These are phyloP conservation scores for Hemiprocne comata DNA, from an alignment of 2,113 vertebrate species.

Conservation along the genomic window DNA sequence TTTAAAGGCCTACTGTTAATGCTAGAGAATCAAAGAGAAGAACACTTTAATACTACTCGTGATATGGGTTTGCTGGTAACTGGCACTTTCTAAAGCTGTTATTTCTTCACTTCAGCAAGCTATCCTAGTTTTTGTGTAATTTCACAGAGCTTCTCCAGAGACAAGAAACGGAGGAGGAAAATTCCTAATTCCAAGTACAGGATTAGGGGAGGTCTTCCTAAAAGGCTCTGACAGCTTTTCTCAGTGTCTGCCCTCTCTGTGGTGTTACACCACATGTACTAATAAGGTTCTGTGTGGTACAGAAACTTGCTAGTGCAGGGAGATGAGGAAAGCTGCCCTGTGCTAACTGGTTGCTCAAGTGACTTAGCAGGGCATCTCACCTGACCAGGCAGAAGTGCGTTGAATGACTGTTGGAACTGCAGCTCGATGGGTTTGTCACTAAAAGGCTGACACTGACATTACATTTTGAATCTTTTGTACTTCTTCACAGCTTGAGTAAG, in stretches of 20 bases:
- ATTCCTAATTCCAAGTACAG: not conserved
- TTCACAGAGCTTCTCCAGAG: not conserved
- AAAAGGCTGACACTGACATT: not conserved
- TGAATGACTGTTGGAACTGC: not conserved
- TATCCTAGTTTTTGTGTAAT: not conserved
- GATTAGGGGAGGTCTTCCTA: not conserved
- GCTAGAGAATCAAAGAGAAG: not conserved
- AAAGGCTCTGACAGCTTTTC: not conserved
- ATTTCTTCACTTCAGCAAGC: not conserved
- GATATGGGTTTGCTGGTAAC: not conserved
- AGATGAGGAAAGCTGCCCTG: not conserved
- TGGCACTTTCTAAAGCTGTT: not conserved
- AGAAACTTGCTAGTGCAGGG: not conserved
- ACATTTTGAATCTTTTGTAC: not conserved
- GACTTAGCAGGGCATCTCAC: not conserved
- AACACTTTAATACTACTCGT: not conserved
- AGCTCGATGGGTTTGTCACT: not conserved
- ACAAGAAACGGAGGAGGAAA: not conserved
- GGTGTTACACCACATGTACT: not conserved
- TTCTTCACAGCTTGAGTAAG: not conserved
- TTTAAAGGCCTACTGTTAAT: slow-evolving; percentile 33
- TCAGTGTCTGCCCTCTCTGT: not conserved
- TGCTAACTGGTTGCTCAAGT: fast-evolving
- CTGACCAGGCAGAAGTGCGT: not conserved
- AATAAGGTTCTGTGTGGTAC: not conserved